Evolutionary conservation across 2,797 vertebrate species (phyloP).

Genomic region (Amblyraja radiata): DNA sequence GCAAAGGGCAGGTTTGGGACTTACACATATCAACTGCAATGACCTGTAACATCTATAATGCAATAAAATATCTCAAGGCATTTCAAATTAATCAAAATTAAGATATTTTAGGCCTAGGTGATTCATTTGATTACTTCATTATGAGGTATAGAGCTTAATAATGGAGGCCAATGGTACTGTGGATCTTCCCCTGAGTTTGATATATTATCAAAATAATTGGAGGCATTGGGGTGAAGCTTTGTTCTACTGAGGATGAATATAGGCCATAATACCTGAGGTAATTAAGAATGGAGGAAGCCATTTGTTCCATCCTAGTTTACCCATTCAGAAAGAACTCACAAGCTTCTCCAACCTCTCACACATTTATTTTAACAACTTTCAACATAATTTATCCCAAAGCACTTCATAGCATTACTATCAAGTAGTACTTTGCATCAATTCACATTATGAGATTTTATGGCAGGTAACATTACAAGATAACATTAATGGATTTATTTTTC

Average conservation of each 20-base stretch:
- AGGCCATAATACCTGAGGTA: not conserved
- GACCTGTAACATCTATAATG: not conserved
- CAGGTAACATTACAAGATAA: too few species aligned
- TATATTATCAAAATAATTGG: not conserved
- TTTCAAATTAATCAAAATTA: not conserved
- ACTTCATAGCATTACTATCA: too few species aligned
- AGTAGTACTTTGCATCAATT: too few species aligned
- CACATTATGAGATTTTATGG: too few species aligned
- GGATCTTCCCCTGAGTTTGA: not conserved
- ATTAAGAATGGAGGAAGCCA: not conserved
- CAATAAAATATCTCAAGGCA: not conserved
- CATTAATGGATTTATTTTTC: too few species aligned
- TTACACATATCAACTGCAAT: not conserved
- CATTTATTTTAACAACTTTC: too few species aligned
- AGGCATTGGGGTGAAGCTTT: too few species aligned
- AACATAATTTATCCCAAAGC: too few species aligned
- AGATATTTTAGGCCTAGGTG: too few species aligned
- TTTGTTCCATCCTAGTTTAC: not conserved
- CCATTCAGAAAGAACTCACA: not conserved
- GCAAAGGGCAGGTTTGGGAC: not conserved
- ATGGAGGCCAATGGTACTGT: not conserved
- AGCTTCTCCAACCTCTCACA: not conserved
- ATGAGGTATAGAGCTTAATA: too few species aligned
- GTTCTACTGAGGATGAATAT: not conserved
- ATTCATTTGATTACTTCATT: too few species aligned